Evolutionary conservation across 2,113 vertebrate genomes (phyloP), one percentile per base, ranked within the genome.

Genomic region (Python bivittatus): DNA sequence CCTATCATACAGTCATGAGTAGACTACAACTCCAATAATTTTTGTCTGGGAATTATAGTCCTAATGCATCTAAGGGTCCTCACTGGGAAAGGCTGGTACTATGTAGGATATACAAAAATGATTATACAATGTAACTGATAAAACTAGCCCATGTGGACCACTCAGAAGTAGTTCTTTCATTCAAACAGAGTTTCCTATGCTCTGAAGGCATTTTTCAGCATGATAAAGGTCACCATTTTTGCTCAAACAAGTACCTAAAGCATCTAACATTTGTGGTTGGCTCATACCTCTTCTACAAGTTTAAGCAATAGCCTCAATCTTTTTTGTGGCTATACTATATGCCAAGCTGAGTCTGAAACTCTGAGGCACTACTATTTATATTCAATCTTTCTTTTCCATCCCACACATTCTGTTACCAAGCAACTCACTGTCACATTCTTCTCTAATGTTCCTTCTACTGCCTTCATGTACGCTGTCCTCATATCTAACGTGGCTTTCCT

Each of bases 391-490:
- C 60, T 83, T 87, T 92, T 58, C 56, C 86, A 91, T 54, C 48
- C 89, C 91, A 88, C 60, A 86, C 57, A 22, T 60, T 88, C 89
- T 93, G 94, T 96, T 96, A 95, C 93, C 91, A 94, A 88, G 94
- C 91, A 95, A 91, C 94, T 95, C 53, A 6, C 0, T 0, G 33
- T 29, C 10, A 1, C 68, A 91, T 87, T 38, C 48, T 56, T 94
- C 54, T 72, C 60, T 88, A 79, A 29, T 25, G 57, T 94, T 53
- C 89, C 52, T 96, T 90, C 93, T 93, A 89, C 90, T 68, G 61
- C 23, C 54, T 92, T 95, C 95, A 68, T 22, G 87, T 56, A 56
- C 33, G 89, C 15, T 95, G 48, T 83, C 87, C 52, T 52, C 10
- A 88, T 84, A 60, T 91, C 90, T 88, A 91, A 92, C 29, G 52